Evolutionary conservation across 1,140 invertebrate species (phyloP).

Genomic region (Diplogasteroides magnus): DNA sequence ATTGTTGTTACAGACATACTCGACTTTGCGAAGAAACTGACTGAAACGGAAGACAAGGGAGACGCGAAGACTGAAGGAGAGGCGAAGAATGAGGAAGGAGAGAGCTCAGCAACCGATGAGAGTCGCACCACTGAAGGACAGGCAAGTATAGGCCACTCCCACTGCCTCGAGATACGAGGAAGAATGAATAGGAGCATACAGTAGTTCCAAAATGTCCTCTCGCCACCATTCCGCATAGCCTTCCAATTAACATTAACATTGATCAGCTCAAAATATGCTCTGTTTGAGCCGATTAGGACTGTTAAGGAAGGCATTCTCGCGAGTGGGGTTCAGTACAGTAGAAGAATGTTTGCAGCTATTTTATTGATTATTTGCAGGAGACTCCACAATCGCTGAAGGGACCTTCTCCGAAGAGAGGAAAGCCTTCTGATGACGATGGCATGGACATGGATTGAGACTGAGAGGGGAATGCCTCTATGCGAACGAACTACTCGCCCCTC

Average conservation of each 20-base stretch:
- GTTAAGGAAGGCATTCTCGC: background rate
- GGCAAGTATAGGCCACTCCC: constrained; percentile 3
- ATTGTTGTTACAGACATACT: constrained; percentile 22
- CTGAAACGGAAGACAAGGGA: constrained; percentile 18
- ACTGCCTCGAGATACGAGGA: too few species aligned
- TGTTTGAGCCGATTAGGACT: background rate
- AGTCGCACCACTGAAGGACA: constrained; percentile 1
- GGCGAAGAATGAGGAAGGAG: background rate
- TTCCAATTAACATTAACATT: background rate
- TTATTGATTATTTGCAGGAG: background rate
- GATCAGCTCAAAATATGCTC: constrained; percentile 6
- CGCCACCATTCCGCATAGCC: constrained; percentile 11
- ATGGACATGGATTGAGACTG: constrained; percentile 28
- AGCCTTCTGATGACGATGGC: constrained; percentile 15
- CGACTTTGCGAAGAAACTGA: constrained; percentile 20
- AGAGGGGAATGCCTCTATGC: too few species aligned
- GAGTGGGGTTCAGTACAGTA: background rate
- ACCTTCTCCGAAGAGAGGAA: constrained; percentile 19
- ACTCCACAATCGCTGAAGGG: constrained; percentile 8
- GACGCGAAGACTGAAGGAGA: background rate
- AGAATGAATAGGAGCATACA: too few species aligned
- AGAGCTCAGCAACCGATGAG: too few species aligned
- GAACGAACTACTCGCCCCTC: too few species aligned
- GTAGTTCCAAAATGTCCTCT: too few species aligned
- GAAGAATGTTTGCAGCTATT: background rate